Conservation (phyloP, 64 coral and sea anemone species). For the Actinia tenebrosa region DNA sequence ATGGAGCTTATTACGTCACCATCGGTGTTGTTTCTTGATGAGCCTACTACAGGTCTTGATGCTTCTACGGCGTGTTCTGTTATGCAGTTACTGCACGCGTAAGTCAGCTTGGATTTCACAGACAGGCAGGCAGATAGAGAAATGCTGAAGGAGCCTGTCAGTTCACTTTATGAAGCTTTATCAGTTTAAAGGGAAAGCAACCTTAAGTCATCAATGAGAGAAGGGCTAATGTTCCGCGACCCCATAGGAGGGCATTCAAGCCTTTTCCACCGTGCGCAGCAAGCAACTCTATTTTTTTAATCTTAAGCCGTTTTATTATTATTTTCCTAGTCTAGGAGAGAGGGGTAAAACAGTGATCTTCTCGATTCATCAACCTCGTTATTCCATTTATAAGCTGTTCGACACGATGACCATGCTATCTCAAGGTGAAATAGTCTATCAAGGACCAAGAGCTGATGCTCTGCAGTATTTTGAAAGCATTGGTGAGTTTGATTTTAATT, state of each 20-base stretch:
- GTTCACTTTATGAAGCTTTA: no score
- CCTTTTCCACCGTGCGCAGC: no score
- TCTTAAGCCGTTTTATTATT: background rate
- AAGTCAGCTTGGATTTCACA: background rate
- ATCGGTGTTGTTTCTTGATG: conserved; percentile 81
- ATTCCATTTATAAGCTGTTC: conserved; percentile 92
- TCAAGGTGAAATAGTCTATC: conserved; percentile 78
- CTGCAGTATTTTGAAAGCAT: conserved; percentile 74
- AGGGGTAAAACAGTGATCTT: conserved; percentile 78
- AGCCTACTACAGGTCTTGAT: conserved; percentile 86
- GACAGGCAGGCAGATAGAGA: no score
- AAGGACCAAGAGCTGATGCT: conserved; percentile 57
- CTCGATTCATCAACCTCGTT: conserved; percentile 94
- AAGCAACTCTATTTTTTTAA: background rate
- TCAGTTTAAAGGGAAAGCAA: no score
- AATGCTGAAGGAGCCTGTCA: no score
- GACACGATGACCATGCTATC: conserved; percentile 62
- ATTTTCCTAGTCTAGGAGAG: conserved; percentile 54
- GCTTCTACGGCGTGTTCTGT: conserved; percentile 76
- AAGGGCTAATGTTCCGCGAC: no score
- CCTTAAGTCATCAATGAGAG: no score
- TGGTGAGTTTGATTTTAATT: conserved; percentile 25
- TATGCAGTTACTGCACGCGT: conserved; percentile 69
- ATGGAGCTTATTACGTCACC: conserved; percentile 89
- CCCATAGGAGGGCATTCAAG: no score